Percentiles rank a stretch among this genome's conserved stretches.
Evolutionary conservation across 2,113 vertebrate species (phyloP).

Genomic region (Leptobrachium leishanense): DNA sequence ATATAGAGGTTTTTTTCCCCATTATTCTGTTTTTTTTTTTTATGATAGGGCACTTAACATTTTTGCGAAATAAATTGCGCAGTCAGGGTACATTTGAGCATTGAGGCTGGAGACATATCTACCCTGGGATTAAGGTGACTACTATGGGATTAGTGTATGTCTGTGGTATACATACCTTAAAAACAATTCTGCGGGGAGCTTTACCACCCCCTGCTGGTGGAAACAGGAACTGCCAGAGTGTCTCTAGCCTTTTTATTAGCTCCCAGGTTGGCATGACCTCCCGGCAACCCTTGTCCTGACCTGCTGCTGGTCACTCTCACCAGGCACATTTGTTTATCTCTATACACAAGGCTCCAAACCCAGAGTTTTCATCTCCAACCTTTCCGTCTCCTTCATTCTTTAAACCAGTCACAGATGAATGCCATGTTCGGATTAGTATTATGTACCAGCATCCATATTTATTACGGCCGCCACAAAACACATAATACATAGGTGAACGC

Average conservation of each 20-base stretch:
- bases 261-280: slow-evolving; percentile 82
- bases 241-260: slow-evolving; percentile 54
- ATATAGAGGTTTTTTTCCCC: no score
- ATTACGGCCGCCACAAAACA: slow-evolving; percentile 40
- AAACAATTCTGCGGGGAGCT: not conserved
- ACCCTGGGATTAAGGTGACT: not conserved
- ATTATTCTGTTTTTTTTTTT: no score
- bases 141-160: not conserved
- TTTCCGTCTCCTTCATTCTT: slow-evolving; percentile 47
- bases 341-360: slow-evolving; percentile 60
- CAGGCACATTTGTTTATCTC: slow-evolving; percentile 77
- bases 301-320: slow-evolving; percentile 79
- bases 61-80: not conserved
- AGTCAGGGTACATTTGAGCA: not conserved
- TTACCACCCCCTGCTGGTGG: slow-evolving; percentile 20
- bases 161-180: not conserved
- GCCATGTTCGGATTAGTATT: slow-evolving; percentile 28
- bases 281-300: slow-evolving; percentile 80
- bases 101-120: not conserved
- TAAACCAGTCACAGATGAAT: slow-evolving; percentile 54
- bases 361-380: slow-evolving; percentile 57
- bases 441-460: slow-evolving; percentile 36
- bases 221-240: not conserved
- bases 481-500: not conserved
- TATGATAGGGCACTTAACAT: no score